Conservation (phyloP, 2,113 vertebrate species). For the Megalops atlanticus region DNA sequence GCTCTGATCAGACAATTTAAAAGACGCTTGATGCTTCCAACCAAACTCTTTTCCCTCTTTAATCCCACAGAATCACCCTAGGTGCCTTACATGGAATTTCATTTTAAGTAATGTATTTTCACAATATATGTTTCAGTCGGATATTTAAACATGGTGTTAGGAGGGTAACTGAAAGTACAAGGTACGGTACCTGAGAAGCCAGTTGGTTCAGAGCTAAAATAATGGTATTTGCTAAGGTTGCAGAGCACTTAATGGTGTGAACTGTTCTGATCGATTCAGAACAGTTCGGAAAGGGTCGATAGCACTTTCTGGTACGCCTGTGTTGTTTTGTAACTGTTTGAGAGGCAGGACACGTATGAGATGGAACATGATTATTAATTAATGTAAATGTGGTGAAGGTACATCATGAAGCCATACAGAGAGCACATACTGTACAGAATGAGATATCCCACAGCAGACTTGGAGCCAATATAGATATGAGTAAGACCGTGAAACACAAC, state of each 20-base stretch:
- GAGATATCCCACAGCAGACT: no score
- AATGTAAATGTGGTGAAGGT: neutral
- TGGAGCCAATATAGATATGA: neutral
- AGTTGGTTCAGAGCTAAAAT: neutral
- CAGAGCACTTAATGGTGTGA: neutral
- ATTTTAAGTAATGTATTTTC: neutral
- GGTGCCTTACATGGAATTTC: neutral
- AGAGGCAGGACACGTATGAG: neutral
- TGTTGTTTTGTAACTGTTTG: neutral
- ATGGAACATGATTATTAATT: neutral
- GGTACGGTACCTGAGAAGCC: neutral
- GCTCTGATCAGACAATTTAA: neutral
- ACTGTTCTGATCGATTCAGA: neutral
- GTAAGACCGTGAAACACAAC: neutral
- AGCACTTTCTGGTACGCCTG: neutral
- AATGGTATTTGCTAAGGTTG: neutral
- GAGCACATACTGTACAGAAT: neutral
- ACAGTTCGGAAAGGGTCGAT: neutral
- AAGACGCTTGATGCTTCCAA: neutral
- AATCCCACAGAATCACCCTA: neutral
- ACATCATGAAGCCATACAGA: neutral
- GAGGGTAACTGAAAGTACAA: neutral
- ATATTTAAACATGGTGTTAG: neutral
- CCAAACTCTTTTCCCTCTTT: neutral
- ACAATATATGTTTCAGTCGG: neutral